Conservation (phyloP, 2,888 invertebrate species). For the Tetramorium bicarinatum region DNA sequence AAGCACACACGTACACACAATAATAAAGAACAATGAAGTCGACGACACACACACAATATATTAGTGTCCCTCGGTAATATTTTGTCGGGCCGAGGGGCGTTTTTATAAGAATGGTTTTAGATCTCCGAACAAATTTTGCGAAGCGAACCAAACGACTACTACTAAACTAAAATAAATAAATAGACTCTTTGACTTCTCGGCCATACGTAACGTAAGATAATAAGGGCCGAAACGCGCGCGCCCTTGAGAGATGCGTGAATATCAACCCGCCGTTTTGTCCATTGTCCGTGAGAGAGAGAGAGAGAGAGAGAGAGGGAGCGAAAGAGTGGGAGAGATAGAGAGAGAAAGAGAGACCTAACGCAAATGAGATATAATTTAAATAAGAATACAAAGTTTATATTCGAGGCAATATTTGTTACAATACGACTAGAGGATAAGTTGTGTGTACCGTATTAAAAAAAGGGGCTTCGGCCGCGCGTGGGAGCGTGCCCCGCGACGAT, state of each 20-base stretch:
- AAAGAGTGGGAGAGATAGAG: conserved; percentile 38
- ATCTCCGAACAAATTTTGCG: conserved; percentile 80
- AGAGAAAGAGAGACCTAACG: conserved; percentile 60
- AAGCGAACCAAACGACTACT: conserved; percentile 82
- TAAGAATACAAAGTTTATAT: conserved; percentile 82
- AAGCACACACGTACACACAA: conserved; percentile 44
- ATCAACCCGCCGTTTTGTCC: conserved; percentile 79
- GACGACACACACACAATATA: conserved; percentile 76
- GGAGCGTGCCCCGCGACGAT: conserved; percentile 63
- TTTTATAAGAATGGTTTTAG: conserved; percentile 85
- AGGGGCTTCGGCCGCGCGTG: conserved; percentile 62
- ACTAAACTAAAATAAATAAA: conserved; percentile 68
- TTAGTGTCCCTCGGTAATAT: conserved; percentile 85
- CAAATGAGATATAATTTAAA: conserved; percentile 72
- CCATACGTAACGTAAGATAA: conserved; percentile 81
- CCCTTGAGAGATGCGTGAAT: conserved; percentile 71
- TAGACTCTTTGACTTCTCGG: conserved; percentile 80
- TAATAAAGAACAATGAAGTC: conserved; percentile 69
- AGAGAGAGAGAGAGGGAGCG: conserved; percentile 35
- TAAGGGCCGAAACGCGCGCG: conserved; percentile 63
- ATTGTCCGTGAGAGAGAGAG: conserved; percentile 60
- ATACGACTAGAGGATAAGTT: conserved; percentile 83
- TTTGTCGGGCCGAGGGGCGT: conserved; percentile 85
- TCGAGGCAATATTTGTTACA: conserved; percentile 86
- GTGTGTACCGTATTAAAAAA: conserved; percentile 74